phyloP scores from a whole-genome alignment of 2,797 vertebrate genomes.

The Steatocranus sp. region DNA sequence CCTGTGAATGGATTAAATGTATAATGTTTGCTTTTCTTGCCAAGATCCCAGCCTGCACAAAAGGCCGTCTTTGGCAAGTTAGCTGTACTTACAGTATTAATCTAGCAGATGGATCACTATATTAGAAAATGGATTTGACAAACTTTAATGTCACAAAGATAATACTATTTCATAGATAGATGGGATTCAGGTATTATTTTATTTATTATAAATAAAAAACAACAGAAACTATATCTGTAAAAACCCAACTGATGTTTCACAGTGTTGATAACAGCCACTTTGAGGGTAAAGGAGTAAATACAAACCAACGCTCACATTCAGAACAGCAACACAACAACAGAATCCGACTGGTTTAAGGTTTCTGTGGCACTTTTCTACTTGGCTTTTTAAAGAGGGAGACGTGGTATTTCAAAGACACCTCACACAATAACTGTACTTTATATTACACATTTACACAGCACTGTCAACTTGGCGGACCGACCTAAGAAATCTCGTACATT shows the following conservation, averaged over 20 bases:
- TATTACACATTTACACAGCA: slow-evolving; percentile 68
- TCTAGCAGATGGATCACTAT: neutral
- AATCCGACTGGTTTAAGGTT: slow-evolving; percentile 61
- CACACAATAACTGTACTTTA: slow-evolving; percentile 61
- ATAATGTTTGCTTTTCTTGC: neutral
- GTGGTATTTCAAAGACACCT: slow-evolving; percentile 41
- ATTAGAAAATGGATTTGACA: neutral
- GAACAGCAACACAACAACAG: slow-evolving; percentile 68
- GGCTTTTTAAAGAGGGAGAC: slow-evolving; percentile 59
- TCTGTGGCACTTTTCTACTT: slow-evolving; percentile 73
- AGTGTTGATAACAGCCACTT: slow-evolving; percentile 76
- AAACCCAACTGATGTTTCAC: slow-evolving; percentile 69
- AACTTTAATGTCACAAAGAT: neutral
- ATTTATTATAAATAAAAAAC: slow-evolving; percentile 63
- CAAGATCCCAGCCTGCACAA: neutral
- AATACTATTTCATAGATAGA: neutral
- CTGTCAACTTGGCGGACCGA: slow-evolving; percentile 36
- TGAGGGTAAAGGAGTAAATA: slow-evolving; percentile 61
- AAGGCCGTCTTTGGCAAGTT: neutral
- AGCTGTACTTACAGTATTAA: neutral
- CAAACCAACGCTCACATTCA: slow-evolving; percentile 68
- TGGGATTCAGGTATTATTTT: slow-evolving; percentile 31
- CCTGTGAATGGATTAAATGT: neutral
- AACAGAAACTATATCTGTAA: slow-evolving; percentile 56
- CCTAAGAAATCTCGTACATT: slow-evolving; percentile 54